Percentiles rank a stretch among this genome's conserved stretches.
Conservation (phyloP, 2,113 vertebrate species). For the Hemicordylus capensis region DNA sequence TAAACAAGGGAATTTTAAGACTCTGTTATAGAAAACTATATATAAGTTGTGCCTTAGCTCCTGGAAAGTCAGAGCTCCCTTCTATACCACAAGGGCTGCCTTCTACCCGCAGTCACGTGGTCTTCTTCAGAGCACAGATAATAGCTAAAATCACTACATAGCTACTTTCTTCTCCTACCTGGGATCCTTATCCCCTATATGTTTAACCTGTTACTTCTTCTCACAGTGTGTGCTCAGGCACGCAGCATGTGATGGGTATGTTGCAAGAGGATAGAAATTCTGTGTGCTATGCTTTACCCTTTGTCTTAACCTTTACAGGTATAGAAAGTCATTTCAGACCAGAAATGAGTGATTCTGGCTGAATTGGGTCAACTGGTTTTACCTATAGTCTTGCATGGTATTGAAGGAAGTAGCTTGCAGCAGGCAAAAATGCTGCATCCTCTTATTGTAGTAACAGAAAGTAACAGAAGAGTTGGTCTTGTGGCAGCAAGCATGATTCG, state of each 20-base stretch:
- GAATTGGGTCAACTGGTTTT: conserved; percentile 44
- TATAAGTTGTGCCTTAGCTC: not conserved
- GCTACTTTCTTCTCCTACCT: too few relatives aligned
- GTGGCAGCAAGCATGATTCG: too few relatives aligned
- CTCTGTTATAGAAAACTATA: not conserved
- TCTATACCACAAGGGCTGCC: not conserved
- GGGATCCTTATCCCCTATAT: too few relatives aligned
- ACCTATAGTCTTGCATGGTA: too few relatives aligned
- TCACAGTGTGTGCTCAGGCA: not conserved
- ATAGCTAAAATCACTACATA: too few relatives aligned
- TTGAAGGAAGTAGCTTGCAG: too few relatives aligned
- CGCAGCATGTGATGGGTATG: not conserved
- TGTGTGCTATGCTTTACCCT: too few relatives aligned
- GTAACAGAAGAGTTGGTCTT: too few relatives aligned
- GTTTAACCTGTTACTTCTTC: too few relatives aligned
- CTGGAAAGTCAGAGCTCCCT: not conserved
- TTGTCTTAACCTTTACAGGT: not conserved
- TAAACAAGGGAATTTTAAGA: not conserved
- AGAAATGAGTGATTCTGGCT: not conserved
- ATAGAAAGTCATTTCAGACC: not conserved
- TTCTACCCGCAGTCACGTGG: not conserved
- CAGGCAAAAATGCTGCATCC: too few relatives aligned
- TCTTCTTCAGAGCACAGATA: not conserved
- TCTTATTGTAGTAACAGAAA: too few relatives aligned
- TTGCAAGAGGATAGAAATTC: not conserved